Evolutionary conservation across 2,888 invertebrate species (phyloP).

Genomic region (Cremastinae sp.): DNA sequence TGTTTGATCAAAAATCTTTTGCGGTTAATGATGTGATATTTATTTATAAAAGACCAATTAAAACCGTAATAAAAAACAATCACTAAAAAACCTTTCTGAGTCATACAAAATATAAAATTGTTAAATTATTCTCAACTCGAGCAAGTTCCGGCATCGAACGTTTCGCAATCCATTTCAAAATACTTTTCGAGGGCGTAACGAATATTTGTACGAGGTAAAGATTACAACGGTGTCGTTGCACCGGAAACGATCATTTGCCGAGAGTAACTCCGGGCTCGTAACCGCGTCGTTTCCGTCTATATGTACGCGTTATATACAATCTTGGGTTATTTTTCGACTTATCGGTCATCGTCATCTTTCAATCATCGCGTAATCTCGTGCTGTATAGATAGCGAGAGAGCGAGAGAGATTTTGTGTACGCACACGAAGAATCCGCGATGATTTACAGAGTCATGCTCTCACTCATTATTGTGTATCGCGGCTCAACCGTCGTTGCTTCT

Average conservation of each 20-base stretch:
- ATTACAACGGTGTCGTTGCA: slow-evolving; percentile 37
- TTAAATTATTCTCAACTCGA: no score
- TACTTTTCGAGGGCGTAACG: slow-evolving; percentile 13
- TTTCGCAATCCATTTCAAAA: not conserved
- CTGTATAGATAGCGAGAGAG: slow-evolving; percentile 25
- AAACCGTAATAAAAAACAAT: no score
- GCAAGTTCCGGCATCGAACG: not conserved
- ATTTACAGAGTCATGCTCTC: slow-evolving; percentile 55
- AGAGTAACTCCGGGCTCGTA: slow-evolving; percentile 2
- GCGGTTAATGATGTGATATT: no score
- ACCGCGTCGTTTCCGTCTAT: slow-evolving; percentile 13
- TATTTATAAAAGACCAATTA: no score
- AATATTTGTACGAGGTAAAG: slow-evolving; percentile 12
- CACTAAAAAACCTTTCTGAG: no score
- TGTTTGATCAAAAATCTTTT: no score
- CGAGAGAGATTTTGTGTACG: no score
- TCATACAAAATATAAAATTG: no score
- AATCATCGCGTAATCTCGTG: slow-evolving; percentile 54
- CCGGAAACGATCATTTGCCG: slow-evolving; percentile 58
- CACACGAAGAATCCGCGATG: slow-evolving; percentile 2
- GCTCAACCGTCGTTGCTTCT: slow-evolving; percentile 43
- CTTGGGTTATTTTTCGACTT: slow-evolving; percentile 48
- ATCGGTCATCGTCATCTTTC: slow-evolving; percentile 61
- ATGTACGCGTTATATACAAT: slow-evolving; percentile 10
- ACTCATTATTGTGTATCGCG: slow-evolving; percentile 50